Evolutionary conservation across 2,113 vertebrate species (phyloP).

Genomic region (Axis porcinus): DNA sequence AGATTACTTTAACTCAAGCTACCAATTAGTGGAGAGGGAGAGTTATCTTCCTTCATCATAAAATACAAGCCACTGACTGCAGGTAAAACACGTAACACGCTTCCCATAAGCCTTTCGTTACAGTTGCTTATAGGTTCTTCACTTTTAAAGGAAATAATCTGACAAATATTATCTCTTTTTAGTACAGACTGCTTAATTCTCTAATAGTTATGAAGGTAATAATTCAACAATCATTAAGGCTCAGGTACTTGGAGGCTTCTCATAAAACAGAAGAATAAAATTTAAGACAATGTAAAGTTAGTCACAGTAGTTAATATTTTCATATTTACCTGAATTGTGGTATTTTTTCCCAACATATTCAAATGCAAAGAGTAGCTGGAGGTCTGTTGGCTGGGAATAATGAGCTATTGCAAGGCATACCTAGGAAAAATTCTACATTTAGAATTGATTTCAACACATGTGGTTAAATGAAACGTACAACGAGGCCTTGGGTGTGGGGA

Average conservation of each 20-base stretch:
- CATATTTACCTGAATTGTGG: slow-evolving; percentile 89
- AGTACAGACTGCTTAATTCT: neutral
- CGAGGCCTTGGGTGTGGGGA: slow-evolving; percentile 35
- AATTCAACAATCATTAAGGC: neutral
- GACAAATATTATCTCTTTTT: neutral
- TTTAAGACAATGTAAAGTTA: slow-evolving; percentile 58
- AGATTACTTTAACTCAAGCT: neutral
- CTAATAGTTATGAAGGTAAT: neutral
- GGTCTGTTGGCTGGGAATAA: slow-evolving; percentile 96
- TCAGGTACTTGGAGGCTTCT: neutral
- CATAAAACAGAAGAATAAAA: slow-evolving; percentile 46
- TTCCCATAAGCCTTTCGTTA: neutral
- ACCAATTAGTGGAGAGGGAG: neutral
- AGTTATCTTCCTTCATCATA: neutral
- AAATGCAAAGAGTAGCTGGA: slow-evolving; percentile 98
- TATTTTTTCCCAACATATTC: slow-evolving; percentile 93
- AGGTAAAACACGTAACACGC: neutral
- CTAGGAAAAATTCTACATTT: slow-evolving; percentile 79
- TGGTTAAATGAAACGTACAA: slow-evolving; percentile 61
- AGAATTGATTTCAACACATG: slow-evolving; percentile 67
- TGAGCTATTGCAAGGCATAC: slow-evolving; percentile 98
- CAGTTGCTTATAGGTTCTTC: neutral
- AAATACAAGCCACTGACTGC: neutral
- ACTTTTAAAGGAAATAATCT: neutral
- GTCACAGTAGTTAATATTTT: slow-evolving; percentile 61